A percentile compares a stretch with the other conserved stretches of the same genome.
Conservation (phyloP, 1,140 invertebrate genomes). For the Orussus abietinus region DNA sequence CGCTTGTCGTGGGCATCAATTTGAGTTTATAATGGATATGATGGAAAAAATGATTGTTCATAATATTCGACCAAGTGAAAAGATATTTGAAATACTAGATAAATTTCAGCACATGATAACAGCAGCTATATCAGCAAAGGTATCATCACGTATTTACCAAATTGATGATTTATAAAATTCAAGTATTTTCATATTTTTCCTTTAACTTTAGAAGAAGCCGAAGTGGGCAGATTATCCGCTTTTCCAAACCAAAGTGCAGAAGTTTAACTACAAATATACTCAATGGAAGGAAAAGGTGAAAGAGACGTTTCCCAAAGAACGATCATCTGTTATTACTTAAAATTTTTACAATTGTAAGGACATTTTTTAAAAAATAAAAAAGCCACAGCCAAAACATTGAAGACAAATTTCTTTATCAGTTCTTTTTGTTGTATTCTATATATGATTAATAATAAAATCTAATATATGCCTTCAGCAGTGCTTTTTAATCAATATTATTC, state of each 20-base stretch:
- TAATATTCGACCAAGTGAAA: conserved; percentile 56
- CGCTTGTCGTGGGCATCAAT: conserved; percentile 57
- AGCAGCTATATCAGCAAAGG: too few species aligned
- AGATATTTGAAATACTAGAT: conserved; percentile 57
- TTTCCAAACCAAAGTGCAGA: conserved; percentile 21
- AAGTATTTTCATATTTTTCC: conserved; percentile 40
- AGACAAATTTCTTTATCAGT: not conserved
- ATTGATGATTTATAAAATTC: too few species aligned
- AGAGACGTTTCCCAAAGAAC: too few species aligned
- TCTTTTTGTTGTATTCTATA: conserved; percentile 11
- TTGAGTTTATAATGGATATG: conserved; percentile 64
- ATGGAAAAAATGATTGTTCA: conserved; percentile 62
- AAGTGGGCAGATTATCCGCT: not conserved
- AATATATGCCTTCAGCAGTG: too few species aligned
- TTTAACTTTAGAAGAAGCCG: conserved; percentile 8
- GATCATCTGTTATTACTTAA: too few species aligned
- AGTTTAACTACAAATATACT: conserved; percentile 26
- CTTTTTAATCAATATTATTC: too few species aligned
- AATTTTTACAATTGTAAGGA: too few species aligned
- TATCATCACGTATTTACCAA: too few species aligned
- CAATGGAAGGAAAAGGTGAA: conserved; percentile 19
- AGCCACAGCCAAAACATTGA: not conserved
- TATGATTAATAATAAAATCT: conserved; percentile 13
- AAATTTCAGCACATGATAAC: conserved; percentile 52
- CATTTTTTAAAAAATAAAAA: conserved; percentile 2